Conservation (phyloP, 1,140 invertebrate genomes). For the Drosophila sucinea region DNA sequence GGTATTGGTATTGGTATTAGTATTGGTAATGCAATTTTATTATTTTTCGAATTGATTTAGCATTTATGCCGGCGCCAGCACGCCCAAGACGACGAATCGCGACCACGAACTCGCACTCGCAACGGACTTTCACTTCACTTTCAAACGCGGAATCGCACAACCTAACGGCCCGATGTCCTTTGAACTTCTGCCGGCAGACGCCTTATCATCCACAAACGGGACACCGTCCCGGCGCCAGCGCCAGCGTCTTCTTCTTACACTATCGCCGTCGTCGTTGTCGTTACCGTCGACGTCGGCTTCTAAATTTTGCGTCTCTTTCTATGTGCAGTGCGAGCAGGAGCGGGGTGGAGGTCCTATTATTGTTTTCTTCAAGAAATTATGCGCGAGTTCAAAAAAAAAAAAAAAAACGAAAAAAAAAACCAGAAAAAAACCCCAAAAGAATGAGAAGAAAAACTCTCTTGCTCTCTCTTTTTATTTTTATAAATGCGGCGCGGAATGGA, state of each 20-base stretch:
- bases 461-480: conserved; percentile 38
- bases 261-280: conserved; percentile 33
- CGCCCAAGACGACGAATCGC: neutral
- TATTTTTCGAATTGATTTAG: conserved; percentile 6
- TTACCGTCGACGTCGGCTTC: conserved; percentile 40
- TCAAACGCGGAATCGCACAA: conserved; percentile 57
- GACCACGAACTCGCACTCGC: conserved; percentile 8
- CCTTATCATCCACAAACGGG: conserved; percentile 77
- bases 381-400: conserved; percentile 45
- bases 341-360: conserved; percentile 52
- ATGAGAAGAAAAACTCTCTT: conserved; percentile 52
- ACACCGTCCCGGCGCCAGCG: conserved; percentile 45
- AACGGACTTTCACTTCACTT: conserved; percentile 23
- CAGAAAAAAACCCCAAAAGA: conserved; percentile 57
- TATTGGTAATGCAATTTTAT: neutral
- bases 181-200: conserved; percentile 74
- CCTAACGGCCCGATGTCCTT: conserved; percentile 76
- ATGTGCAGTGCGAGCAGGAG: conserved; percentile 25
- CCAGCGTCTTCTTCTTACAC: conserved; percentile 66
- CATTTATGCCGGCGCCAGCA: conserved; percentile 12
- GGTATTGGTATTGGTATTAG: neutral
- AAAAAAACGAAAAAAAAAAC: conserved; percentile 28
- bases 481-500: conserved; percentile 10
- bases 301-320: conserved; percentile 63
- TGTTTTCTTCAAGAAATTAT: conserved; percentile 76